A percentile compares a stretch with the other conserved stretches of the same genome.
phyloP scores from a whole-genome alignment of 2,797 vertebrate genomes.

The Galago senegalensis region DNA sequence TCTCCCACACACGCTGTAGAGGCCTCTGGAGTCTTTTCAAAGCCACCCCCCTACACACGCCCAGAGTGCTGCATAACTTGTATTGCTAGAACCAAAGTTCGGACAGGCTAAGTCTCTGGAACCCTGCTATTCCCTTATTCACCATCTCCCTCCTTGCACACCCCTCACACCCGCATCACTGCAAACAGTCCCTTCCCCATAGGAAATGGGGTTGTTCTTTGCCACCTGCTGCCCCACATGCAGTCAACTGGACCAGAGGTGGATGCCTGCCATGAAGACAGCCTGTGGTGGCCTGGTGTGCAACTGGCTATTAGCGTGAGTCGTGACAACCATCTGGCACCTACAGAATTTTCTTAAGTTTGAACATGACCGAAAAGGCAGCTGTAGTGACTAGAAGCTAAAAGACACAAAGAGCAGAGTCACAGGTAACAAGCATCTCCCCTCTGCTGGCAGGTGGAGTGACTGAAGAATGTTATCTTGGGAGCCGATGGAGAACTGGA shows the following conservation, averaged over 20 bases:
- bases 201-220: neutral
- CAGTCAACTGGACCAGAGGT: neutral
- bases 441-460: too few species aligned
- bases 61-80: neutral
- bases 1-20: too few species aligned
- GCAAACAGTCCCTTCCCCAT: neutral
- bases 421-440: too few species aligned
- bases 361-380: neutral
- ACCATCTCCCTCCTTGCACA: rapidly evolving
- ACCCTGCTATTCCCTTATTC: neutral
- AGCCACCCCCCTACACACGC: neutral
- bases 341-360: neutral
- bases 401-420: neutral
- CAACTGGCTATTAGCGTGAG: neutral
- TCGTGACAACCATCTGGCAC: neutral
- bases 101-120: neutral
- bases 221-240: neutral
- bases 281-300: neutral
- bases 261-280: neutral
- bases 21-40: neutral
- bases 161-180: too few species aligned
- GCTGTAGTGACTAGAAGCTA: neutral
- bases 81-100: neutral
- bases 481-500: neutral
- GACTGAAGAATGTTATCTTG: neutral